A percentile compares a stretch with the other conserved stretches of the same genome.
Conservation (phyloP, 2,113 vertebrate genomes). For the Panurus biarmicus region DNA sequence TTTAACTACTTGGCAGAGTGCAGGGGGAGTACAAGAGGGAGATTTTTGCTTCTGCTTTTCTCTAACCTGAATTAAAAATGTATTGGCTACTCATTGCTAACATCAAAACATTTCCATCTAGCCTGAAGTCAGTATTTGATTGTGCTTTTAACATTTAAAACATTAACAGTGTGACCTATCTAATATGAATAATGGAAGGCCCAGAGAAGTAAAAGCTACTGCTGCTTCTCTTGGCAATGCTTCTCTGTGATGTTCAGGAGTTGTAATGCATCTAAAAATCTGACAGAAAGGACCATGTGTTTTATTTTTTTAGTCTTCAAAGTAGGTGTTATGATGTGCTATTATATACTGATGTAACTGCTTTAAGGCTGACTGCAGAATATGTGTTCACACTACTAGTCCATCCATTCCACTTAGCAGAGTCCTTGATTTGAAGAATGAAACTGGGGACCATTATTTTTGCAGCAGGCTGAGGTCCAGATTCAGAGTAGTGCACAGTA, state of each 20-base stretch:
- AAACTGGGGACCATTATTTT: not conserved
- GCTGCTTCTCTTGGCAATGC: not conserved
- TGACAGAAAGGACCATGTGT: not conserved
- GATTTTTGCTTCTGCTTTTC: constrained; percentile 36
- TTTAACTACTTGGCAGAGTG: constrained; percentile 57
- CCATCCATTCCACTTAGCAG: not conserved
- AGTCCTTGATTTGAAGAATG: not conserved
- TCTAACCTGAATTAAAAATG: constrained; percentile 59
- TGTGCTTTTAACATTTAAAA: constrained; percentile 41
- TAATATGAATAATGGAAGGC: constrained; percentile 29
- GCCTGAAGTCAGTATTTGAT: constrained; percentile 22
- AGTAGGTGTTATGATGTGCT: not conserved
- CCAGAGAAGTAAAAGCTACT: constrained; percentile 1
- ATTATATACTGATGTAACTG: not conserved
- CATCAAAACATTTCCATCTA: constrained; percentile 34
- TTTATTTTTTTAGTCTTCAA: not conserved
- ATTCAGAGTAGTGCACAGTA: not conserved
- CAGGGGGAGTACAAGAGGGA: constrained; percentile 15
- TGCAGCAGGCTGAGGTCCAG: not conserved
- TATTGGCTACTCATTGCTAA: constrained; percentile 44
- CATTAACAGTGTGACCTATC: constrained; percentile 11
- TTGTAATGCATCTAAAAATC: constrained; percentile 7
- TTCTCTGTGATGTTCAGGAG: not conserved
- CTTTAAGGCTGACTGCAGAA: not conserved
- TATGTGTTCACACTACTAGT: not conserved